Evolutionary conservation across 92 coral and sea anemone species (phyloP).

Genomic region (Palythoa heliodiscus): DNA sequence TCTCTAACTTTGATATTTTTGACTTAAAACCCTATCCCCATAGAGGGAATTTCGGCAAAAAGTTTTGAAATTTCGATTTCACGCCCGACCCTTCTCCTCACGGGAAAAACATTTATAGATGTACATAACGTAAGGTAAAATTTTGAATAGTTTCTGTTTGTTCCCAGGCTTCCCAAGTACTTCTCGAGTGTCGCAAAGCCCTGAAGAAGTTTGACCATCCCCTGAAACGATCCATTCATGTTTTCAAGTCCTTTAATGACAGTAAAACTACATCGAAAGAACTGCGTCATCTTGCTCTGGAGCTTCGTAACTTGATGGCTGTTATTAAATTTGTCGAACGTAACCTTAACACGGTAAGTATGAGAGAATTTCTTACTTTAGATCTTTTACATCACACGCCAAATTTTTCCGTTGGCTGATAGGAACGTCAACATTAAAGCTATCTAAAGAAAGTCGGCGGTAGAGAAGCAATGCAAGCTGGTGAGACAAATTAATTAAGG

Average conservation of each 20-base stretch:
- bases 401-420: too few species aligned
- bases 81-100: too few species aligned
- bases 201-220: slow-evolving; percentile 9
- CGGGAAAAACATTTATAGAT: too few species aligned
- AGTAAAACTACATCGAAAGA: slow-evolving; percentile 3
- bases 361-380: background rate
- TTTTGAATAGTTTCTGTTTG: background rate
- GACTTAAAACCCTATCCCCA: too few species aligned
- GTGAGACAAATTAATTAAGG: too few species aligned
- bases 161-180: slow-evolving; percentile 9
- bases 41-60: too few species aligned
- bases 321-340: slow-evolving; percentile 3
- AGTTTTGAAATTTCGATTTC: too few species aligned
- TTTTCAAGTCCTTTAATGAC: slow-evolving; percentile 19
- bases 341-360: slow-evolving; percentile 13
- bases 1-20: too few species aligned
- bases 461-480: too few species aligned
- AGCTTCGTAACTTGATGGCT: slow-evolving; percentile 17
- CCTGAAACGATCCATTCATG: background rate
- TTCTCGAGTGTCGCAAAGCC: background rate
- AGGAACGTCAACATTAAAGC: too few species aligned
- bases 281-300: background rate
- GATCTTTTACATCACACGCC: background rate
- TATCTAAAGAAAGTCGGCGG: too few species aligned
- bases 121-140: background rate